A percentile compares a stretch with the other conserved stretches of the same genome.
These are phyloP conservation scores for Stomorhina lunata DNA, from an alignment of 2,888 invertebrate genomes.

Conservation along the genomic window DNA sequence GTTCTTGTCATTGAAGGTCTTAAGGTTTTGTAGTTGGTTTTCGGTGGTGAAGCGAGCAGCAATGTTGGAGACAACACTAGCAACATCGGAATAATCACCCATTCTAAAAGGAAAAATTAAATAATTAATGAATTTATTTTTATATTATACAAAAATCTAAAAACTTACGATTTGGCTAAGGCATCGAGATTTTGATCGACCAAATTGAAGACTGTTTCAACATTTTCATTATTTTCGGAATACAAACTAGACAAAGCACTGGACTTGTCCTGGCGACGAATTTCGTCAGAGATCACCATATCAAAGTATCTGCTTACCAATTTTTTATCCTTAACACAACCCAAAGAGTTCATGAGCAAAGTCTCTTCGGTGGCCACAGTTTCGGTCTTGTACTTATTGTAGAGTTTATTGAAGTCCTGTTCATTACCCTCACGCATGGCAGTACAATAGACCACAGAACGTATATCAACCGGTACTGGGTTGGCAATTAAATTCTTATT, in stretches of 20 bases:
- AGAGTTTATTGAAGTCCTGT: conserved; percentile 85
- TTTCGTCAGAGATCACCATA: conserved; percentile 80
- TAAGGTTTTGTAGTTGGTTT: conserved; percentile 69
- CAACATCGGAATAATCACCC: conserved; percentile 74
- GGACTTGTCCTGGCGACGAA: conserved; percentile 77
- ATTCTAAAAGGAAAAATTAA: conserved; percentile 69
- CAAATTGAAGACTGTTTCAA: conserved; percentile 81
- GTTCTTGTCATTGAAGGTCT: conserved; percentile 71
- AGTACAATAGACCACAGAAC: conserved; percentile 87
- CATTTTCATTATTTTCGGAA: conserved; percentile 81
- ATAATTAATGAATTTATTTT: no score
- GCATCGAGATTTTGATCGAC: conserved; percentile 74
- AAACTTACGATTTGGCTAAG: conserved; percentile 74
- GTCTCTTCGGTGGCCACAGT: conserved; percentile 86
- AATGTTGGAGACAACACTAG: conserved; percentile 74
- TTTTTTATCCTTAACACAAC: conserved; percentile 83
- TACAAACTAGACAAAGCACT: conserved; percentile 80
- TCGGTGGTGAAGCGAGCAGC: conserved; percentile 76
- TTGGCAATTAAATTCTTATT: conserved; percentile 64
- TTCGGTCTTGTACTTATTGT: conserved; percentile 82
- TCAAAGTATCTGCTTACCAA: conserved; percentile 81
- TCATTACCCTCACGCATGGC: conserved; percentile 84
- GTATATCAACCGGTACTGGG: conserved; percentile 83
- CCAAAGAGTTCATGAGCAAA: conserved; percentile 84
- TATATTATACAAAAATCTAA: no score